These are phyloP conservation scores for Numenius phaeopus DNA, from an alignment of 2,797 vertebrate genomes.

Conservation along the genomic window DNA sequence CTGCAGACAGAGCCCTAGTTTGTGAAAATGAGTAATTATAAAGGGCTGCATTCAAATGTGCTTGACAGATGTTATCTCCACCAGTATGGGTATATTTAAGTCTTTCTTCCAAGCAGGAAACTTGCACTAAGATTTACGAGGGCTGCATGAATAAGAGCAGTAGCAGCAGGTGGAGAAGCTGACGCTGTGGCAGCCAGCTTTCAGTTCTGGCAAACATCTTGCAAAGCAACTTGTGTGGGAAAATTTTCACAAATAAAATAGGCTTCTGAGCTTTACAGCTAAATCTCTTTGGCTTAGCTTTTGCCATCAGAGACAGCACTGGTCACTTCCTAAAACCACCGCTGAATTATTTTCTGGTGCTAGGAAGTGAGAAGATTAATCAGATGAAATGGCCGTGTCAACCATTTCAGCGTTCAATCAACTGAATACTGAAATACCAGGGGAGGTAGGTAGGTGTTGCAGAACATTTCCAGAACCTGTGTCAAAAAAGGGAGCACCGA, in stretches of 20 bases:
- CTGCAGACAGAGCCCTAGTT: not conserved
- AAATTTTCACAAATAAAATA: not conserved
- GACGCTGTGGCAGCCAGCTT: not conserved
- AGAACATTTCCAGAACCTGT: not conserved
- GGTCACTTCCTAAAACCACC: not conserved
- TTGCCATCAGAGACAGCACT: not conserved
- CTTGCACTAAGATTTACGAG: not conserved
- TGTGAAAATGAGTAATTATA: not conserved
- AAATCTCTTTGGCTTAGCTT: not conserved
- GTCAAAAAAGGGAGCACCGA: not conserved
- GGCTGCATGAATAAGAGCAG: not conserved
- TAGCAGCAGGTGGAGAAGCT: not conserved
- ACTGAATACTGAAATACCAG: not conserved
- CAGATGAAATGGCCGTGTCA: not conserved
- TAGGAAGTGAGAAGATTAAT: not conserved
- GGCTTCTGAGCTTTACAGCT: not conserved
- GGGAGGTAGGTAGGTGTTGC: not conserved
- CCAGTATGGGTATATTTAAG: not conserved
- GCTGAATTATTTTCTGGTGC: not conserved
- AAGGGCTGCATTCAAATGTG: not conserved
- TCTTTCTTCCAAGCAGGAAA: not conserved
- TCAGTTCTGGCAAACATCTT: not conserved
- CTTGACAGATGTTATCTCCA: not conserved
- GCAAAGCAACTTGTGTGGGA: not conserved
- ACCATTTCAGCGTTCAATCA: accelerated